phyloP scores from a whole-genome alignment of 2,113 vertebrate genomes.

The Halichoeres trimaculatus region DNA sequence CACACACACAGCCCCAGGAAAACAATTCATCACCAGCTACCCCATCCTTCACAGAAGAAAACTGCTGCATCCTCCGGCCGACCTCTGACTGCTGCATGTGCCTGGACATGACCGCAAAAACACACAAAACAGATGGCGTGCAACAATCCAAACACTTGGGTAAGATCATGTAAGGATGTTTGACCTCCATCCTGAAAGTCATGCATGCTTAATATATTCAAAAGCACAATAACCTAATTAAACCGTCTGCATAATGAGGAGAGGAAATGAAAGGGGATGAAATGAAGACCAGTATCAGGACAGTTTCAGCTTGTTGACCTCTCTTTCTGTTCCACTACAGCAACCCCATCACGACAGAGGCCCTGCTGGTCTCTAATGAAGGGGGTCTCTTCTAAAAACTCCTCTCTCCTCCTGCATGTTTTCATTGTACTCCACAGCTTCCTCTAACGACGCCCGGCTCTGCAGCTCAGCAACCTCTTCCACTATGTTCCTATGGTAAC shows the following conservation, averaged over 20 bases:
- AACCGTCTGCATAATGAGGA: slow-evolving; percentile 48
- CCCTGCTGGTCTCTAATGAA: slow-evolving; percentile 32
- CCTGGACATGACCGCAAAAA: background rate
- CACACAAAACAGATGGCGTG: background rate
- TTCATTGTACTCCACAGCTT: slow-evolving; percentile 57
- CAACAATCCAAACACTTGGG: background rate
- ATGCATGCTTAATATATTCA: slow-evolving; percentile 57
- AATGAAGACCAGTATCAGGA: slow-evolving; percentile 2
- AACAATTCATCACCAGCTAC: slow-evolving; percentile 60
- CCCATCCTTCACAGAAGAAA: slow-evolving; percentile 30
- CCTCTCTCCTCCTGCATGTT: slow-evolving; percentile 50
- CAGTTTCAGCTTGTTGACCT: slow-evolving; percentile 53
- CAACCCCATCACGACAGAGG: slow-evolving; percentile 14
- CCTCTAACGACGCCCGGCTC: slow-evolving; percentile 29
- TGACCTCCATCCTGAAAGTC: slow-evolving; percentile 51
- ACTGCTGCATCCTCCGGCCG: slow-evolving; percentile 17
- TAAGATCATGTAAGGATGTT: background rate
- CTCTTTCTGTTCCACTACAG: background rate
- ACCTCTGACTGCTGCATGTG: slow-evolving; percentile 48
- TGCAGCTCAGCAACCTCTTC: slow-evolving; percentile 56
- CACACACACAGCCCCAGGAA: slow-evolving; percentile 36
- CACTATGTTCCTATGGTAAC: slow-evolving; percentile 76
- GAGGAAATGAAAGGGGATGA: background rate
- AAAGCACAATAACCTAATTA: slow-evolving; percentile 45
- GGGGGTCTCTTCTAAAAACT: slow-evolving; percentile 38